Conservation (phyloP, 2,888 invertebrate genomes). For the Nasonovia ribisnigri region DNA sequence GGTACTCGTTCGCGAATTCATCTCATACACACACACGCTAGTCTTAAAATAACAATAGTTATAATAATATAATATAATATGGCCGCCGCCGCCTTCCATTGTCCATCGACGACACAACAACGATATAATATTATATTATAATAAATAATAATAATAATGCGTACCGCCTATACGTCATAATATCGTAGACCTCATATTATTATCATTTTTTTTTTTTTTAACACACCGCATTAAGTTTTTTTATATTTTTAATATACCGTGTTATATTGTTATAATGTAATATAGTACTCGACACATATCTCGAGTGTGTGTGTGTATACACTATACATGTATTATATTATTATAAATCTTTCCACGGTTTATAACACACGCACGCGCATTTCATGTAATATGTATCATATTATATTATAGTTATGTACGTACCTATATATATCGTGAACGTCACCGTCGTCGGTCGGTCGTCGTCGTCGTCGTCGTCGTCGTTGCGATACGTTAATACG, state of each 20-base stretch:
- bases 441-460: neutral
- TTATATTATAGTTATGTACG: no score
- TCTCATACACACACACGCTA: neutral
- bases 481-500: slow-evolving; percentile 14
- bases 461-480: neutral
- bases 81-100: slow-evolving; percentile 48
- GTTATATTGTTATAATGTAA: slow-evolving; percentile 51
- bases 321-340: neutral
- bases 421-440: no score
- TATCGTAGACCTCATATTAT: slow-evolving; percentile 18
- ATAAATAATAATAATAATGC: slow-evolving; percentile 15
- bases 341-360: slow-evolving; percentile 46
- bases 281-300: neutral
- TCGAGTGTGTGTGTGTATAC: neutral
- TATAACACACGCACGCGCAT: neutral
- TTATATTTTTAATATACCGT: slow-evolving; percentile 30
- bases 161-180: neutral
- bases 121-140: slow-evolving; percentile 14
- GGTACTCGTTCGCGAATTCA: slow-evolving; percentile 41
- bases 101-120: slow-evolving; percentile 38
- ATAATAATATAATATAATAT: slow-evolving; percentile 18
- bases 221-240: slow-evolving; percentile 23
- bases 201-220: slow-evolving; percentile 26
- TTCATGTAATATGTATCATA: neutral
- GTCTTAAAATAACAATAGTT: neutral